A percentile compares a stretch with the other conserved stretches of the same genome.
Evolutionary conservation across 2,888 invertebrate species (phyloP).

Genomic region (Calliphora vomitoria): DNA sequence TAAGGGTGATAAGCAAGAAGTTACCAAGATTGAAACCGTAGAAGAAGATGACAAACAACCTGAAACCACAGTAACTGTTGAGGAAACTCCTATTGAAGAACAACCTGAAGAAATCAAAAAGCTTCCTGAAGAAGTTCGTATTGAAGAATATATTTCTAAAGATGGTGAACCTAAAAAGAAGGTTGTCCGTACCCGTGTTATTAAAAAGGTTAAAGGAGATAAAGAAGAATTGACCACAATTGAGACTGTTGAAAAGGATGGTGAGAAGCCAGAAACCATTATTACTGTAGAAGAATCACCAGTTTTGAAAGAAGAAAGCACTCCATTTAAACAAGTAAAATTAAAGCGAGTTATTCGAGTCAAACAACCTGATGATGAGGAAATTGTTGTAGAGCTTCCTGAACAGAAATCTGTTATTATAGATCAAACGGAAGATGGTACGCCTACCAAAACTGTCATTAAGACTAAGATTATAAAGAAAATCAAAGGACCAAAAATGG

Average conservation of each 20-base stretch:
- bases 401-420: slow-evolving; percentile 82
- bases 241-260: slow-evolving; percentile 71
- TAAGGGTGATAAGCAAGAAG: slow-evolving; percentile 67
- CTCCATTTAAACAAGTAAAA: slow-evolving; percentile 70
- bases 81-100: slow-evolving; percentile 57
- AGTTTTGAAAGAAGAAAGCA: slow-evolving; percentile 17
- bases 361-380: slow-evolving; percentile 79
- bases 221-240: slow-evolving; percentile 73
- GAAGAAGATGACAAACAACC: slow-evolving; percentile 70
- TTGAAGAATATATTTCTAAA: slow-evolving; percentile 64
- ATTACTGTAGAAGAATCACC: slow-evolving; percentile 66
- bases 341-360: slow-evolving; percentile 79
- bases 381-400: slow-evolving; percentile 81
- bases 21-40: slow-evolving; percentile 69
- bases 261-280: slow-evolving; percentile 67
- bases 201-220: slow-evolving; percentile 70
- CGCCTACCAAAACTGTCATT: slow-evolving; percentile 82
- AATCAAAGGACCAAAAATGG: slow-evolving; percentile 83
- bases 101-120: slow-evolving; percentile 50
- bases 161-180: slow-evolving; percentile 63
- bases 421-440: slow-evolving; percentile 83
- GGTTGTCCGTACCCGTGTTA: slow-evolving; percentile 61
- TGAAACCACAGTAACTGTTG: slow-evolving; percentile 68
- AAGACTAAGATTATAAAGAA: slow-evolving; percentile 85
- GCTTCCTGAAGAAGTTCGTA: slow-evolving; percentile 64